phyloP scores from a whole-genome alignment of 2,113 vertebrate species.

The Corythaeola cristata region DNA sequence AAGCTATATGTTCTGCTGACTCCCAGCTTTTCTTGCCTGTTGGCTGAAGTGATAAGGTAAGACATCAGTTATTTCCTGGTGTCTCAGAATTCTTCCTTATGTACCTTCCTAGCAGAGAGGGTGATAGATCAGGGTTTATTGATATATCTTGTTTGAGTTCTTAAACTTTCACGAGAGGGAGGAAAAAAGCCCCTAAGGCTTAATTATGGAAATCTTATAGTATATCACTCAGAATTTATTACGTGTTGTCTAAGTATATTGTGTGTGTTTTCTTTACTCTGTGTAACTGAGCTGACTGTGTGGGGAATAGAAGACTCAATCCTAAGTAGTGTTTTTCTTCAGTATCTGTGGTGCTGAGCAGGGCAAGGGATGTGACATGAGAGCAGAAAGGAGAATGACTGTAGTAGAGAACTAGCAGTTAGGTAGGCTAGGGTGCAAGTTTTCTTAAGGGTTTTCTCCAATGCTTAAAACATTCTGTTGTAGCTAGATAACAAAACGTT shows the following conservation, averaged over 20 bases:
- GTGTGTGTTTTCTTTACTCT: not conserved
- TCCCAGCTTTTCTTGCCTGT: not conserved
- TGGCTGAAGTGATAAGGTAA: not conserved
- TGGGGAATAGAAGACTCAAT: not conserved
- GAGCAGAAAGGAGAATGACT: not conserved
- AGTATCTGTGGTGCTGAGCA: not conserved
- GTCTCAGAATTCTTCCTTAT: not conserved
- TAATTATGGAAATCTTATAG: not conserved
- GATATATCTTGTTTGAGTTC: not conserved
- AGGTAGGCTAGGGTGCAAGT: not conserved
- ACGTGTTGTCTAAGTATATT: rapidly evolving
- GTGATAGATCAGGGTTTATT: not conserved
- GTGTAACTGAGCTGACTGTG: not conserved
- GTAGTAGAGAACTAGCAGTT: not conserved
- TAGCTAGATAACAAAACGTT: not conserved
- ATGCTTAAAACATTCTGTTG: not conserved
- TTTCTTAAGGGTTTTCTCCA: not conserved
- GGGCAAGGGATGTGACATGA: rapidly evolving
- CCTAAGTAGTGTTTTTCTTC: not conserved
- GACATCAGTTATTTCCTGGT: not conserved
- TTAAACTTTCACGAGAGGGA: not conserved
- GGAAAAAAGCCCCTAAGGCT: not conserved
- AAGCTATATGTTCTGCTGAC: not conserved
- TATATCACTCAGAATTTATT: not conserved
- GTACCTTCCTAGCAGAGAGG: not conserved